Base-by-base conservation (phyloP, 2,888 invertebrate genomes). In the Agapostemon virescens region DNA sequence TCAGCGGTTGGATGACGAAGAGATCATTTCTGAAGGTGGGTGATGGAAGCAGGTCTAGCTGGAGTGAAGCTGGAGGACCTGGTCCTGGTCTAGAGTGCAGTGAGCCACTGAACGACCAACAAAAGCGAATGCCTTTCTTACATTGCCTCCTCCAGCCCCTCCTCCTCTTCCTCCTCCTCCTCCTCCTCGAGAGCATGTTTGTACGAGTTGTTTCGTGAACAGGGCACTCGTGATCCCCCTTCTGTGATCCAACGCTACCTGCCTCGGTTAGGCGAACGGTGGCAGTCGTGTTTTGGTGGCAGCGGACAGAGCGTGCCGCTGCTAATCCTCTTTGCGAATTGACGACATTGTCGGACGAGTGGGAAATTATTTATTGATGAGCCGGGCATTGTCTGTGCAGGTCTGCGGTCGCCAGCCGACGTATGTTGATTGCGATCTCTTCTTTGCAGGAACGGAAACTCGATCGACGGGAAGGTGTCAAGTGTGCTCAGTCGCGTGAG, bases 101-200 rank as follows among this genome's bases (percentile, higher is more conserved):
- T 30, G 61, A 67, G 52, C 42, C 69, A 82, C 82, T 82, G 73
- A 81, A 76, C 66, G 61, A 30, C 45, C 36, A 66, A 81, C 66
- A 61, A 77, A 69, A 72, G 55, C 71, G 64, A 64, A 66, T 26
- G 69, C 49, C 49, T 45, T 64, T 73, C 45, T 78, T 69, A 23
- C 38, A 45, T 80, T 23, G 15, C 52, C 45, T 78, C 68, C 79
- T 72, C 79, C 66, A 15, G 23, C 70, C 58, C 80, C 79, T 73
- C 63, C 73, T 67, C 49, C 68, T n/a, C 45, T n/a, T n/a, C 79
- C 66, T n/a, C 36, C 70, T 66, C 80, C 79, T 73, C 63, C 73
- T 67, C 49, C 68, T n/a, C 45, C 64, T n/a, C n/a, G 15, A 30
- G 15, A 30, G 17, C 42, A 30, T 36, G 23, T 68, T 71, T 36